Conservation (phyloP, 2,888 invertebrate genomes). For the Busseola fusca region DNA sequence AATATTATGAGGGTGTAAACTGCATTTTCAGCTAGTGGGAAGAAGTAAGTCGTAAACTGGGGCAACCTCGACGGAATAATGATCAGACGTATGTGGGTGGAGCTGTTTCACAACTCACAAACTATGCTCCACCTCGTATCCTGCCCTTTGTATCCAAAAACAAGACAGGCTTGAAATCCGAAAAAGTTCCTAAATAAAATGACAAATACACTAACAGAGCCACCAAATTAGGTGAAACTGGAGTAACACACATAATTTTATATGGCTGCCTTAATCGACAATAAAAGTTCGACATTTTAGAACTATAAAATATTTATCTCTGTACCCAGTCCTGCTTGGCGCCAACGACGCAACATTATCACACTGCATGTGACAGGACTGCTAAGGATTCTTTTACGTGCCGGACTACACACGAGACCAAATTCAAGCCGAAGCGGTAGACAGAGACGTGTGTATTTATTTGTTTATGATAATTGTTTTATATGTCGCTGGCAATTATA, state of each 20-base stretch:
- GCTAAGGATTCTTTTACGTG: background rate
- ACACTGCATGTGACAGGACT: constrained; percentile 2
- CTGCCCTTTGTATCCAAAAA: too few relatives aligned
- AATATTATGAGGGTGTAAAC: background rate
- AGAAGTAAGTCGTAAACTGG: too few relatives aligned
- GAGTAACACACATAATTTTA: background rate
- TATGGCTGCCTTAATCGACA: background rate
- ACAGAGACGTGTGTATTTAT: too few relatives aligned
- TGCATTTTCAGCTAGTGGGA: background rate
- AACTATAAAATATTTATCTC: background rate
- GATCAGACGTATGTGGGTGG: too few relatives aligned
- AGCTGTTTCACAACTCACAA: too few relatives aligned
- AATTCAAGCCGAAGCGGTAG: too few relatives aligned
- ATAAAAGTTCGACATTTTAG: background rate
- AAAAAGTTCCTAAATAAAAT: background rate
- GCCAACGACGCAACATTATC: background rate
- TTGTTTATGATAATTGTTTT: too few relatives aligned
- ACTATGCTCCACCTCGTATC: too few relatives aligned
- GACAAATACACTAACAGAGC: background rate
- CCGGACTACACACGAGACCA: background rate
- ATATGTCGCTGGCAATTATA: too few relatives aligned
- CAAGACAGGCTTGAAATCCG: background rate
- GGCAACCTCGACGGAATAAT: too few relatives aligned
- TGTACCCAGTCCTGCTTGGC: background rate
- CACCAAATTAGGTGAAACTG: background rate